phyloP scores from a whole-genome alignment of 2,888 invertebrate genomes.

The Monoplex corrugatus region DNA sequence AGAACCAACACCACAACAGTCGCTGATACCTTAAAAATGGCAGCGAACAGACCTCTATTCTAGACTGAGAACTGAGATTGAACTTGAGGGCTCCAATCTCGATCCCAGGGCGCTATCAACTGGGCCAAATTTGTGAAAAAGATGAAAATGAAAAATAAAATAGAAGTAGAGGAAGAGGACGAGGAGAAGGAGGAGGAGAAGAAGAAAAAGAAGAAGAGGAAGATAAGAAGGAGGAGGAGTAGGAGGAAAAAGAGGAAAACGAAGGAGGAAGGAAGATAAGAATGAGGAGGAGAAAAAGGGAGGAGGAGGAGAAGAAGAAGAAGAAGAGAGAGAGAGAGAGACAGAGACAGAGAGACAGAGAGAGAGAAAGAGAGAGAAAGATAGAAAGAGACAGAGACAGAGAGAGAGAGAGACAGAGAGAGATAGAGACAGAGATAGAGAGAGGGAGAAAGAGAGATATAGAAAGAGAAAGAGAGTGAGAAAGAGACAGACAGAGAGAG shows the following conservation, averaged over 20 bases:
- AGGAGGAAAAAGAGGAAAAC: background rate
- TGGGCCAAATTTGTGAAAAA: too few relatives aligned
- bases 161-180: background rate
- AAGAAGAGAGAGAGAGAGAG: background rate
- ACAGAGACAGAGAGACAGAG: background rate
- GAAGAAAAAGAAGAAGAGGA: background rate
- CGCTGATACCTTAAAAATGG: background rate
- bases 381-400: background rate
- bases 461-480: background rate
- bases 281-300: background rate
- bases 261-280: background rate
- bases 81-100: too few relatives aligned
- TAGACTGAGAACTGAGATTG: too few relatives aligned
- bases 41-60: too few relatives aligned
- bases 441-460: background rate
- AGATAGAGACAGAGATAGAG: background rate
- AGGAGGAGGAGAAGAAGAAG: background rate
- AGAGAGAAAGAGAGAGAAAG: slow-evolving; percentile 1
- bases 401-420: background rate
- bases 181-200: background rate
- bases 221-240: background rate
- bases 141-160: background rate
- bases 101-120: too few relatives aligned
- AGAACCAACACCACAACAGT: too few relatives aligned
- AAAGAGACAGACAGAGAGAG: background rate